Evolutionary conservation across 2,113 vertebrate genomes (phyloP), one percentile per base, ranked within the genome.

Genomic region (Jaculus jaculus): DNA sequence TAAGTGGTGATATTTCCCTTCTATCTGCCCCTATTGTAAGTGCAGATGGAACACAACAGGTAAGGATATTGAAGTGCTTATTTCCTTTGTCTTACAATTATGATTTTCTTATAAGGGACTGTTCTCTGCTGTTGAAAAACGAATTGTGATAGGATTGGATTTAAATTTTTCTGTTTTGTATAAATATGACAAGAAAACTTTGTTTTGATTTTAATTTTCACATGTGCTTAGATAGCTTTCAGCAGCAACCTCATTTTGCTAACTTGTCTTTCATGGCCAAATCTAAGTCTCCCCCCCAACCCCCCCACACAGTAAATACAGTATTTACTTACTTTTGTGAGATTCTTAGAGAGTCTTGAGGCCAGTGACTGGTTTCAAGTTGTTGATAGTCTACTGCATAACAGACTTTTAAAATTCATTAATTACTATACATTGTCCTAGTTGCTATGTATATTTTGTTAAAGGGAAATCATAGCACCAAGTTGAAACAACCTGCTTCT

Each of bases 31-130:
- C 98, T 79, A 99, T 99, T 98, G 99, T 99, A 98, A 99, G 99
- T 82, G 99, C 99, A 73, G 99, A 99, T 96, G 99, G 99, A 96
- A 98, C 99, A 90, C 99, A 99, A 97, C 99, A 99, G 99, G 99
- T 99, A 99, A 98, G 97, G 34, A 97, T 94, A 95, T 7, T n/a
- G 75, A 15, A 79, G 3, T 89, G 0, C 88, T 0, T 92, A 84
- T 84, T 94, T 91, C n/a, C 66, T 86, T 24, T 82, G 47, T 89
- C 30, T 94, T 28, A 65, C 6, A 63, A n/a, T 86, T 93, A 77
- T 26, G 21, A 34, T 61, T 94, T 90, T n/a, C 61, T 81, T 90
- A 51, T 79, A 80, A 84, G 3, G 21, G 32, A 1, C 32, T 91
- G 11, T 28, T 92, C 61, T 95, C 39, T 92, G 63, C 78, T 84